A percentile compares a stretch with the other conserved stretches of the same genome.
Conservation (phyloP, 2,113 vertebrate genomes). For the Triplophysa tibetana region DNA sequence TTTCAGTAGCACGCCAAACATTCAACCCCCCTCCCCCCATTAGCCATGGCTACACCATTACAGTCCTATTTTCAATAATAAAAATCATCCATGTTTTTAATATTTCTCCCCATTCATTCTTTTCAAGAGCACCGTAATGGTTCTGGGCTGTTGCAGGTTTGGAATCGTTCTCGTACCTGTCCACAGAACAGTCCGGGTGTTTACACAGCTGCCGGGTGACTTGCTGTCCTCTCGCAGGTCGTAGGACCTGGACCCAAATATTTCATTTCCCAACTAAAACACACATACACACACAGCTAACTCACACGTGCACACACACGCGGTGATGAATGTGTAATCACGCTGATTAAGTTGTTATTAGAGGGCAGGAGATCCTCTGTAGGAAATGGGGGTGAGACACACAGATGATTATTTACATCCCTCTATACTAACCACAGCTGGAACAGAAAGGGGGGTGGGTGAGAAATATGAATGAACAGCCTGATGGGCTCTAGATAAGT, state of each 20-base stretch:
- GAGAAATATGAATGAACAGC: constrained; percentile 21
- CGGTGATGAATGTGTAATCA: constrained; percentile 82
- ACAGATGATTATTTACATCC: constrained; percentile 71
- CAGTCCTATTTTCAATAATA: constrained; percentile 50
- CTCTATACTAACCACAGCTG: constrained; percentile 53
- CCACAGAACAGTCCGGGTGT: constrained; percentile 63
- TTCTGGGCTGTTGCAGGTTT: constrained; percentile 44
- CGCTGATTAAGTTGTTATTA: constrained; percentile 79
- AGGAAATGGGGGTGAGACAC: constrained; percentile 77
- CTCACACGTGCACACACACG: constrained; percentile 44
- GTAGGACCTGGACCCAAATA: constrained; percentile 77
- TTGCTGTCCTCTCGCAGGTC: constrained; percentile 70
- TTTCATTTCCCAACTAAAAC: constrained; percentile 85
- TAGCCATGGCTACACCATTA: constrained; percentile 45
- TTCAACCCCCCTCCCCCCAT: neutral
- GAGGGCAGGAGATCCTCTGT: constrained; percentile 69
- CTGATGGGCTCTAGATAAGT: constrained; percentile 25
- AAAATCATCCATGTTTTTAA: constrained; percentile 55
- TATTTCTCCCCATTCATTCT: constrained; percentile 44
- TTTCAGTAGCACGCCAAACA: neutral
- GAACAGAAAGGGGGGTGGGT: constrained; percentile 35
- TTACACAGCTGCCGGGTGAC: constrained; percentile 76
- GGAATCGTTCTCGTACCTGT: constrained; percentile 66
- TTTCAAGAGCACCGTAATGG: constrained; percentile 48
- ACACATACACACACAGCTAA: constrained; percentile 49